Conservation (phyloP, 2,888 invertebrate species). For the Cosmorhoe ocellata region DNA sequence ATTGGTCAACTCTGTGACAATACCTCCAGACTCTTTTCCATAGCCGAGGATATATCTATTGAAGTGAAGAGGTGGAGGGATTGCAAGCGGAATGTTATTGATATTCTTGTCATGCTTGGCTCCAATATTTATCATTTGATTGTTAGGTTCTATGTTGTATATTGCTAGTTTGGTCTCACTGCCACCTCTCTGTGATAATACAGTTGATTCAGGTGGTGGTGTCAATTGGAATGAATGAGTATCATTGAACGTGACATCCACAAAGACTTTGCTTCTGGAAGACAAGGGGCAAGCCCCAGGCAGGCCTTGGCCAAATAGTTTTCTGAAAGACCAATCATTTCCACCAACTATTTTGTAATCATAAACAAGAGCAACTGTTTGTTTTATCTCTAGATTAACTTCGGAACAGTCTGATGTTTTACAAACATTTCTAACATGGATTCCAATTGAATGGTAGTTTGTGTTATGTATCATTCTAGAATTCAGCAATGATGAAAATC, state of each 20-base stretch:
- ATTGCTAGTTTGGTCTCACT: constrained; percentile 85
- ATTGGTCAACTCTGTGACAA: constrained; percentile 92
- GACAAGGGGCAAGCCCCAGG: constrained; percentile 92
- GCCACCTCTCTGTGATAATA: constrained; percentile 86
- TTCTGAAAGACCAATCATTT: constrained; percentile 92
- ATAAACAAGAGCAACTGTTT: constrained; percentile 94
- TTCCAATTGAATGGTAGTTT: constrained; percentile 94
- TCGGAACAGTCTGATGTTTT: constrained; percentile 80
- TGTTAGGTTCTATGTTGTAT: constrained; percentile 84
- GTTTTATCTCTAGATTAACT: constrained; percentile 89
- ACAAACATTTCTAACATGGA: constrained; percentile 93
- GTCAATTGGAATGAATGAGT: constrained; percentile 84
- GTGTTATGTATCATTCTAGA: constrained; percentile 96
- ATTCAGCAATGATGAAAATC: constrained; percentile 93
- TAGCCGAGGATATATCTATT: constrained; percentile 93
- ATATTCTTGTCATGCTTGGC: constrained; percentile 75
- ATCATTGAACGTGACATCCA: constrained; percentile 87
- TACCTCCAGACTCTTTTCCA: constrained; percentile 95
- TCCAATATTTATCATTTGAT: constrained; percentile 86
- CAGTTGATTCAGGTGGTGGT: constrained; percentile 82
- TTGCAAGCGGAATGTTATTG: constrained; percentile 74
- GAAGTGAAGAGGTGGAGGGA: constrained; percentile 87
- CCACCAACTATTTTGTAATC: constrained; percentile 87
- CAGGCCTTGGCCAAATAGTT: constrained; percentile 93
- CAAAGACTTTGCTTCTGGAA: constrained; percentile 88